Conservation (phyloP, 2,888 invertebrate genomes). For the Germaria angustata region DNA sequence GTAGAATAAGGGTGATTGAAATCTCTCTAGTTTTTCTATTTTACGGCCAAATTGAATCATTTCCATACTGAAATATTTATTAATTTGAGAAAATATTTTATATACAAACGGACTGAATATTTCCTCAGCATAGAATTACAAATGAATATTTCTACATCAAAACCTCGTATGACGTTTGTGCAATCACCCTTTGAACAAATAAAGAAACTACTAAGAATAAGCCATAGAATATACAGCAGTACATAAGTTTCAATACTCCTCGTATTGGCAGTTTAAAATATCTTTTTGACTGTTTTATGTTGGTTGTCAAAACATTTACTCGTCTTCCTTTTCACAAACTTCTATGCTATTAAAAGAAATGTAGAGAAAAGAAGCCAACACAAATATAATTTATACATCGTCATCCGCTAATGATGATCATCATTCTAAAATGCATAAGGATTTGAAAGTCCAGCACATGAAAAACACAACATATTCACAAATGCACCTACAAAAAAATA, state of each 20-base stretch:
- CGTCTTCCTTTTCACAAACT: conserved; percentile 48
- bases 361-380: background rate
- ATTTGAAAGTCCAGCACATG: conserved; percentile 40
- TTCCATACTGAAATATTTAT: no score
- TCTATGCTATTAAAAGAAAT: background rate
- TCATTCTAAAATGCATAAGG: conserved; percentile 21
- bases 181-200: background rate
- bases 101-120: no score
- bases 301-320: conserved; percentile 61
- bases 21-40: no score
- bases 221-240: background rate
- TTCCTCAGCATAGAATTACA: no score
- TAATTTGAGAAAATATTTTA: no score
- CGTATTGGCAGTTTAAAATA: conserved; percentile 29
- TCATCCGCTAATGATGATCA: conserved; percentile 22
- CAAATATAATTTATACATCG: conserved; percentile 11
- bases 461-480: background rate
- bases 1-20: no score
- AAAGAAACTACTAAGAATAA: background rate
- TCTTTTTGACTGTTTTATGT: conserved; percentile 58
- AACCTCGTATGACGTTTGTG: no score
- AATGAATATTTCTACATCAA: no score
- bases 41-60: no score
- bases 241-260: conserved; percentile 3
- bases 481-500: background rate